Base-by-base conservation (phyloP, 2,113 vertebrate genomes). In the Phylloscopus trochiloides region DNA sequence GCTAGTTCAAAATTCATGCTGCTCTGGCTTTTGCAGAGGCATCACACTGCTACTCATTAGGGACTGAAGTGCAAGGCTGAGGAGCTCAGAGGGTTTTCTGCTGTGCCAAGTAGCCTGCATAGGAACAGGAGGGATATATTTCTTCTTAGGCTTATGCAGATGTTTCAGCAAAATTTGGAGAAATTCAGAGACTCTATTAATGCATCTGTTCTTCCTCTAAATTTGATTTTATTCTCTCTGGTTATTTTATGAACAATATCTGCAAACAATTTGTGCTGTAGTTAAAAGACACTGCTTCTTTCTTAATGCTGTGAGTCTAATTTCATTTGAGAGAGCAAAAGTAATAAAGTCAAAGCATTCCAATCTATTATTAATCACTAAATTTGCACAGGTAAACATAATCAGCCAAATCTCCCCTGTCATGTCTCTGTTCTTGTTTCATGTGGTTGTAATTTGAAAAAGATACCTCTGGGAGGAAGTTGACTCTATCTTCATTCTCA, bases 1-100 rank as follows among this genome's bases (percentile, higher is more conserved):
- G 36, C 45, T 88, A 55, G 82, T 79, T 96, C 89, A 81, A 86
- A 96, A 95, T 89, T 92, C 77, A 77, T 70, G 67, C 45, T 43
- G 48, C 72, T 54, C 50, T 70, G 63, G 50, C 50, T 90, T 95
- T 94, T 57, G 63, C 88, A 84, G 54, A 66, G 34, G 76, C 45
- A 83, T 95, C 75, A 80, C 38, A 19, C 42, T 78, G 86, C 29
- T 31, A 55, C 59, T 91, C 91, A 66, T 95, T 96, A 97, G 86
- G 82, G 86, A 96, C 67, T 78, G 48, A 72, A 97, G 31, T 63
- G 31, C 7, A 68, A 91, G 67, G 32, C 76, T 89, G 20, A 14
- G 12, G 61, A 94, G 45, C 88, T 89, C 82, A 68, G 54, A 89
- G 80, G 83, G 67, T 61, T 93, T 96, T 95, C 34, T 79, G 62